These are phyloP conservation scores for Desmodus rotundus DNA, from an alignment of 2,113 vertebrate species.

Conservation along the genomic window DNA sequence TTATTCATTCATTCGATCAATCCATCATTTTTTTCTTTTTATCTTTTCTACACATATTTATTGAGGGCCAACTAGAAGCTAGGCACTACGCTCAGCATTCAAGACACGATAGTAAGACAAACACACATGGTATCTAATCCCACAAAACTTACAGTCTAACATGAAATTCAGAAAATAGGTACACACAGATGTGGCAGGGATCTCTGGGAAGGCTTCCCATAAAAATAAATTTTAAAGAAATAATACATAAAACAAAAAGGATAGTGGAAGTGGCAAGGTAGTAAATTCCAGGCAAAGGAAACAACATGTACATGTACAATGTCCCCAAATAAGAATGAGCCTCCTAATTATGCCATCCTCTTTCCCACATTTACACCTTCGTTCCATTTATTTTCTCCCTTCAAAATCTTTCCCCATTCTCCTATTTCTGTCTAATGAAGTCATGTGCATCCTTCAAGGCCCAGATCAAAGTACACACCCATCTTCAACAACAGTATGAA, in stretches of 20 bases:
- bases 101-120: not conserved
- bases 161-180: not conserved
- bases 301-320: not conserved
- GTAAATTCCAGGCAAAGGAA: not conserved
- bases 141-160: not conserved
- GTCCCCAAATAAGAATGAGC: not conserved
- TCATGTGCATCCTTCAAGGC: not conserved
- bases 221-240: not conserved
- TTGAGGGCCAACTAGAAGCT: not conserved
- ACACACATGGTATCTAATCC: not conserved
- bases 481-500: not conserved
- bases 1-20: not conserved
- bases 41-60: not conserved
- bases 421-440: not conserved
- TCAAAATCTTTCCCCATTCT: not conserved
- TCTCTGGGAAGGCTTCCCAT: not conserved
- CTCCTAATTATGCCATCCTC: not conserved
- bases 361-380: not conserved
- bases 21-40: not conserved
- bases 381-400: not conserved
- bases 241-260: not conserved
- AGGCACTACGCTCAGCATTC: not conserved
- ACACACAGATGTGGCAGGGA: rapidly evolving
- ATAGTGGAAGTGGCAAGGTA: not conserved
- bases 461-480: not conserved